phyloP scores from a whole-genome alignment of 2,797 vertebrate genomes.

The Oceanodroma leucorhoa region DNA sequence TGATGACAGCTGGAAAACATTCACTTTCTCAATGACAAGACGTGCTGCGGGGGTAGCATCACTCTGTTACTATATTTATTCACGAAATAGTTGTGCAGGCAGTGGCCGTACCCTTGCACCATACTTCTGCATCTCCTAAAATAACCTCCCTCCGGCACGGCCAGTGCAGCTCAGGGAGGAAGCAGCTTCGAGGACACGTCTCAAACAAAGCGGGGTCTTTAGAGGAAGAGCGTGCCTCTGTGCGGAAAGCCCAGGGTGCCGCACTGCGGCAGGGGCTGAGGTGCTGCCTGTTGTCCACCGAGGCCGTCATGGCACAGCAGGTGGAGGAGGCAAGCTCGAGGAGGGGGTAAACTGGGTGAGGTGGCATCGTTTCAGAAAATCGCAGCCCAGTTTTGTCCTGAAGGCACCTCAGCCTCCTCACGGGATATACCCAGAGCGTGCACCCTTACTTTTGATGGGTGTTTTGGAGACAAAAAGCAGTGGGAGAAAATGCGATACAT shows the following conservation, averaged over 20 bases:
- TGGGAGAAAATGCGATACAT: background rate
- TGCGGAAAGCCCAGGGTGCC: background rate
- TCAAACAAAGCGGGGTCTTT: background rate
- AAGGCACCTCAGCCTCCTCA: background rate
- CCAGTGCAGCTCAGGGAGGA: background rate
- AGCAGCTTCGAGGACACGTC: background rate
- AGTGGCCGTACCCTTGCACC: background rate
- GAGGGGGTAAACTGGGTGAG: background rate
- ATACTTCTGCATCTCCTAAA: background rate
- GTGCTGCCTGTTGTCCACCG: rapidly evolving
- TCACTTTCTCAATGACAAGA: background rate
- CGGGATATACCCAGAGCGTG: background rate
- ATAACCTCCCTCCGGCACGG: rapidly evolving
- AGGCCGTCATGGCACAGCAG: background rate
- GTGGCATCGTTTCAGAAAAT: background rate
- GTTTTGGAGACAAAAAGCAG: background rate
- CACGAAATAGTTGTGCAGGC: background rate
- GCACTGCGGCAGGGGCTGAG: rapidly evolving
- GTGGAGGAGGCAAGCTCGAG: background rate
- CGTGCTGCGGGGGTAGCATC: rapidly evolving
- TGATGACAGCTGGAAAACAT: background rate
- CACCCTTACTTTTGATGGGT: background rate
- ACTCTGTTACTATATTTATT: background rate
- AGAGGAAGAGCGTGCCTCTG: background rate
- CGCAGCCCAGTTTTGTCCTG: background rate